A percentile compares a stretch with the other conserved stretches of the same genome.
These are phyloP conservation scores for Dascillus cervinus DNA, from an alignment of 2,888 invertebrate genomes.

Conservation along the genomic window DNA sequence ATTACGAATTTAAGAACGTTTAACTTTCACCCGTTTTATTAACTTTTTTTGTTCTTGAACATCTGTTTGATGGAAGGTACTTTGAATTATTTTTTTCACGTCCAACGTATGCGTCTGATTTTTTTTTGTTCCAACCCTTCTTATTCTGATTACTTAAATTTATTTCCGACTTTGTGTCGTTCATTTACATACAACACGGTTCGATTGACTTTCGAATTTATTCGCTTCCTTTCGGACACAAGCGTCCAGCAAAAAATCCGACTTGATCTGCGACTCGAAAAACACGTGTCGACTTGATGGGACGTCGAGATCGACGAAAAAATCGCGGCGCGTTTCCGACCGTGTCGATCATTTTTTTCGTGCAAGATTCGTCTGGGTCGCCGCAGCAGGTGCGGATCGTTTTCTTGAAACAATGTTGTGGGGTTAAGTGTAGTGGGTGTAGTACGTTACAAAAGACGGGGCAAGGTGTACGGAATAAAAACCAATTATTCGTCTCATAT, in stretches of 20 bases:
- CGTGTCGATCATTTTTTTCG: too few species aligned
- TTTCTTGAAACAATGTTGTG: slow-evolving; percentile 23
- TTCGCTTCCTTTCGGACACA: slow-evolving; percentile 17
- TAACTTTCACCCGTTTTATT: slow-evolving; percentile 6
- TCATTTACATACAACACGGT: slow-evolving; percentile 19
- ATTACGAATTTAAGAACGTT: slow-evolving; percentile 4
- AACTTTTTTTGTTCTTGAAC: too few species aligned
- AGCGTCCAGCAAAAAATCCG: too few species aligned
- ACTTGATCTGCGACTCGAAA: too few species aligned
- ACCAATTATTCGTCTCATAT: slow-evolving; percentile 16
- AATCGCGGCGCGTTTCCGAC: too few species aligned
- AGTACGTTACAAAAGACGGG: slow-evolving; percentile 16
- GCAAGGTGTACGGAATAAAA: slow-evolving; percentile 16
- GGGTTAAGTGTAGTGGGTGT: slow-evolving; percentile 23
- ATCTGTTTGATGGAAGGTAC: slow-evolving; percentile 17
- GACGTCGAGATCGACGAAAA: slow-evolving; percentile 13
- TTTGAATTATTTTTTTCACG: slow-evolving; percentile 6
- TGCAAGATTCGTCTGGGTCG: slow-evolving; percentile 10
- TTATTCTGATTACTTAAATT: slow-evolving; percentile 15
- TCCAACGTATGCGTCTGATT: slow-evolving; percentile 10
- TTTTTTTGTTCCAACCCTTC: slow-evolving; percentile 17
- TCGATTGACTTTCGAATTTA: slow-evolving; percentile 16
- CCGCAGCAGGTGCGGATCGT: slow-evolving; percentile 21
- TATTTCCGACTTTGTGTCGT: slow-evolving; percentile 19
- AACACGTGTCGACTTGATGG: slow-evolving; percentile 21